A percentile compares a stretch with the other conserved stretches of the same genome.
phyloP scores from a whole-genome alignment of 2,113 vertebrate genomes.

The Oncorhynchus mykiss region DNA sequence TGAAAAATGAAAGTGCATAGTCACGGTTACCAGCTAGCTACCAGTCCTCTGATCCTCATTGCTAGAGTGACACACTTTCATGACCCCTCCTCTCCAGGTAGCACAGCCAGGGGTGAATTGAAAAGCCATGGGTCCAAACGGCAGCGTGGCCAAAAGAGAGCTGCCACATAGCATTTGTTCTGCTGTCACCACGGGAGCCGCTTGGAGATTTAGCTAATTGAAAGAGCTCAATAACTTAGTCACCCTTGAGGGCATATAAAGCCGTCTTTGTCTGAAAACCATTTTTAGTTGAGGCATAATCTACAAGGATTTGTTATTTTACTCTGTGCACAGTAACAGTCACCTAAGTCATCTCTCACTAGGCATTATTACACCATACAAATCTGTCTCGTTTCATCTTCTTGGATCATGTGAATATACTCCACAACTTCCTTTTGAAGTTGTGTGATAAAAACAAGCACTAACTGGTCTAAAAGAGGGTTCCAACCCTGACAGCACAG shows the following conservation, averaged over 20 bases:
- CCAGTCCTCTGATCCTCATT: constrained; percentile 41
- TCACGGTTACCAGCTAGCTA: constrained; percentile 53
- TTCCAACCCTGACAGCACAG: constrained; percentile 20
- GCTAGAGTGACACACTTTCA: constrained; percentile 37
- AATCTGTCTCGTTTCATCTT: no score
- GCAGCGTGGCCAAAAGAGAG: constrained; percentile 33
- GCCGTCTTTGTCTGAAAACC: constrained; percentile 45
- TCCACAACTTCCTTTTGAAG: background rate
- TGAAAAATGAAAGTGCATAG: constrained; percentile 71
- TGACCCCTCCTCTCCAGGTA: constrained; percentile 55
- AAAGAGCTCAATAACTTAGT: no score
- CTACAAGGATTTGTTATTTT: no score
- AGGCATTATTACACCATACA: no score
- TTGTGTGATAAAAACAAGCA: constrained; percentile 3
- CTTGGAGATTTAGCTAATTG: constrained; percentile 48
- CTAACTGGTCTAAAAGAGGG: no score
- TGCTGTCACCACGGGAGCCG: constrained; percentile 45
- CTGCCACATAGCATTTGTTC: constrained; percentile 44
- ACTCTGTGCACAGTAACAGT: no score
- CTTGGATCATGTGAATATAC: no score
- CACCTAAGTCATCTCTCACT: no score
- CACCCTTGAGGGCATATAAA: constrained; percentile 4
- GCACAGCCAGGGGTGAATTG: constrained; percentile 45
- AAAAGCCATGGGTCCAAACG: constrained; percentile 46
- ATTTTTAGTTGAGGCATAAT: constrained; percentile 22